Evolutionary conservation across 2,113 vertebrate genomes (phyloP).

Genomic region (zebrafish (Danio rerio)): DNA sequence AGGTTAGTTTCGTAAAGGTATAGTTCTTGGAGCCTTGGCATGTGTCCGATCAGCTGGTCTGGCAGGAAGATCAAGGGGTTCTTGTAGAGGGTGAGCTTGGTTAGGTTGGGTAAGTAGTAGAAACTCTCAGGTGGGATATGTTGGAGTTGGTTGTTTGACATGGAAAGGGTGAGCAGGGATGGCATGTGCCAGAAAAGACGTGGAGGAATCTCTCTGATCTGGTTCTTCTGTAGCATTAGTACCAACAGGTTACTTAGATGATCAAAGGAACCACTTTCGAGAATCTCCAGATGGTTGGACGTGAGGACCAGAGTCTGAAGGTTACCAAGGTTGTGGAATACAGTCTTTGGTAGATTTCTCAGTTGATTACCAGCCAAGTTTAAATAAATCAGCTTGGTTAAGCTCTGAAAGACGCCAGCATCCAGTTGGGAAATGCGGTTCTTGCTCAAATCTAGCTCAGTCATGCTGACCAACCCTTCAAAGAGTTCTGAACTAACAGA

Average conservation of each 20-base stretch:
- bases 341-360: constrained; percentile 71
- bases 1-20: constrained; percentile 83
- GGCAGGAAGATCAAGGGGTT: constrained; percentile 85
- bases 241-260: constrained; percentile 74
- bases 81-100: constrained; percentile 77
- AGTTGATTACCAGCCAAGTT: constrained; percentile 83
- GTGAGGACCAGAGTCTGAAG: constrained; percentile 77
- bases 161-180: constrained; percentile 71
- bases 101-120: constrained; percentile 76
- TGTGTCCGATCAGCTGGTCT: constrained; percentile 83
- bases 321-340: constrained; percentile 76
- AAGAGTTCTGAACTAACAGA: constrained; percentile 71
- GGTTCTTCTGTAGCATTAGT: constrained; percentile 79
- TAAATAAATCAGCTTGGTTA: constrained; percentile 74
- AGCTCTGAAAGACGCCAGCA: constrained; percentile 68
- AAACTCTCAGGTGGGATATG: constrained; percentile 80
- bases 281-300: constrained; percentile 75
- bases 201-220: constrained; percentile 73
- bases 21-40: constrained; percentile 78
- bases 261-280: constrained; percentile 77
- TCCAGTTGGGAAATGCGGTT: constrained; percentile 76
- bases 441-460: constrained; percentile 76
- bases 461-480: constrained; percentile 70
- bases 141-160: constrained; percentile 81
- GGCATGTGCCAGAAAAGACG: constrained; percentile 77